A percentile compares a stretch with the other conserved stretches of the same genome.
Conservation (phyloP, 2,113 vertebrate genomes). For the Myiozetetes cayanensis region DNA sequence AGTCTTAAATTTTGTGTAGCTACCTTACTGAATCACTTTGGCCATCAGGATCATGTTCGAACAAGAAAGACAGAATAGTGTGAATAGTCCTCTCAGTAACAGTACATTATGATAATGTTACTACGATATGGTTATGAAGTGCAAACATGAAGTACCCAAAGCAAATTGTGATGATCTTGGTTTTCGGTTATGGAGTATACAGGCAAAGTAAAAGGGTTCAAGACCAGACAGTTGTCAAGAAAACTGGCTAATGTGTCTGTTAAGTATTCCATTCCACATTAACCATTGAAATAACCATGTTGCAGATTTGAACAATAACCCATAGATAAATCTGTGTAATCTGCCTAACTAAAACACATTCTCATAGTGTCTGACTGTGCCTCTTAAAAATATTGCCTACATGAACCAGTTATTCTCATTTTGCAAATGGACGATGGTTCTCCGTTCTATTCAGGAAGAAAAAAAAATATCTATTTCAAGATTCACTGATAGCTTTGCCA, state of each 20-base stretch:
- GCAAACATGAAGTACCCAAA: not conserved
- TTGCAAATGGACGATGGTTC: not conserved
- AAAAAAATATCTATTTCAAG: not conserved
- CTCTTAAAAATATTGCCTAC: not conserved
- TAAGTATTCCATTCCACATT: not conserved
- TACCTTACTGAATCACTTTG: not conserved
- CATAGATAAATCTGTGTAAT: not conserved
- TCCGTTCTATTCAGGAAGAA: not conserved
- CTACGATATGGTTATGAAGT: not conserved
- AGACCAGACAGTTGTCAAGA: not conserved
- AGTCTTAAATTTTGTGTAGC: not conserved
- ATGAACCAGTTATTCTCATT: not conserved
- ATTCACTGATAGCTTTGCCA: constrained; percentile 23
- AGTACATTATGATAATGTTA: not conserved
- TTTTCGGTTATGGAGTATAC: not conserved
- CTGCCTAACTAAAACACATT: not conserved
- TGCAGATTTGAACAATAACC: not conserved
- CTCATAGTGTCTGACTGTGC: not conserved
- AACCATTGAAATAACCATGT: not conserved
- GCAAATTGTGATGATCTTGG: not conserved
- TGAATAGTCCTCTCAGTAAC: not conserved
- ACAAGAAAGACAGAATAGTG: not conserved
- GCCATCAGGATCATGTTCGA: not conserved
- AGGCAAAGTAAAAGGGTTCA: not conserved
- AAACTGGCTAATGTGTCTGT: not conserved